Percentiles rank a stretch among this genome's conserved stretches.
Conservation (phyloP, 2,888 invertebrate species). For the Phyto melanocephala region DNA sequence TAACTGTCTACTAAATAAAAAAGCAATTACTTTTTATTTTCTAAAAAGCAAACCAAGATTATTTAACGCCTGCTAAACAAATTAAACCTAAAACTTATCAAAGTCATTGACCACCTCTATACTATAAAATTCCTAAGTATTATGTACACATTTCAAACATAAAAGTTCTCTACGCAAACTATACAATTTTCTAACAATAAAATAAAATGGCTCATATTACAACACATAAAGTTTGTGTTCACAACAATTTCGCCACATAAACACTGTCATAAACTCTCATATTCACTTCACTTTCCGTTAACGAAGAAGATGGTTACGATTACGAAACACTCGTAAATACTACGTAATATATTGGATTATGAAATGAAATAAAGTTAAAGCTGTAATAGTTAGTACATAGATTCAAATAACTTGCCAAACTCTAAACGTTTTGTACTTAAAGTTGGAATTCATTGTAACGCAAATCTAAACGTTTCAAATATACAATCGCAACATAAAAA, state of each 20-base stretch:
- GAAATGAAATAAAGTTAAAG: constrained; percentile 13
- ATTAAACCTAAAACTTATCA: not conserved
- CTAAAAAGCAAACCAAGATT: not conserved
- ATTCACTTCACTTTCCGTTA: constrained; percentile 49
- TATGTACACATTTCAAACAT: constrained; percentile 6
- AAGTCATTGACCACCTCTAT: not conserved
- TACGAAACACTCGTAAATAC: not conserved
- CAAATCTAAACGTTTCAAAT: constrained; percentile 46
- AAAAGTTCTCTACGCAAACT: not conserved
- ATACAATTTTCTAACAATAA: constrained; percentile 35
- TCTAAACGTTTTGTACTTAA: constrained; percentile 43
- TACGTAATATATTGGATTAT: constrained; percentile 24
- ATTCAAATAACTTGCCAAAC: constrained; percentile 6
- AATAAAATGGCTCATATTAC: constrained; percentile 29
- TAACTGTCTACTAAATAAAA: not conserved
- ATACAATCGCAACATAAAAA: constrained; percentile 41
- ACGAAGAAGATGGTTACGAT: not conserved
- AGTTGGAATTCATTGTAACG: constrained; percentile 43
- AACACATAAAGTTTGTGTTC: constrained; percentile 4
- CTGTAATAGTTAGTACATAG: not conserved
- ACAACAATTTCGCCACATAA: constrained; percentile 10
- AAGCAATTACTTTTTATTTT: too few relatives aligned
- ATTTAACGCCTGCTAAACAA: constrained; percentile 4
- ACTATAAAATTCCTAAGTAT: not conserved
- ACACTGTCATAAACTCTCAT: constrained; percentile 49